A percentile compares a stretch with the other conserved stretches of the same genome.
phyloP scores from a whole-genome alignment of 1,140 invertebrate genomes.

The Maniola jurtina region DNA sequence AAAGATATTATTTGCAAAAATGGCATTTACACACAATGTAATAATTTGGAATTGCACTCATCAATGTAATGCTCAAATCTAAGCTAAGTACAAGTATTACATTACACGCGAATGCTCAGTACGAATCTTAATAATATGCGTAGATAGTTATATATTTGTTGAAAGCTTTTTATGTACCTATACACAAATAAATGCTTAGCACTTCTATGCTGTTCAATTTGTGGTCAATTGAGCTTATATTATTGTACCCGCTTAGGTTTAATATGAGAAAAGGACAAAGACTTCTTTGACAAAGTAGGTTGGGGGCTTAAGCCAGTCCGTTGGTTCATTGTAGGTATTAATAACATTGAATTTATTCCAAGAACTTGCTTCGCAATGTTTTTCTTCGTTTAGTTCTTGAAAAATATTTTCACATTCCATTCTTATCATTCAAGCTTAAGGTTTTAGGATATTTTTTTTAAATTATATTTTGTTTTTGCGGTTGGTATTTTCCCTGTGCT shows the following conservation, averaged over 20 bases:
- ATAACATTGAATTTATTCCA: conserved; percentile 10
- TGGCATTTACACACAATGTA: too few species aligned
- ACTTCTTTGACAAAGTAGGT: conserved; percentile 5
- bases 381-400: not conserved
- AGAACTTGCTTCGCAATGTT: not conserved
- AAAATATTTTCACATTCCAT: not conserved
- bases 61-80: too few species aligned
- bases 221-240: not conserved
- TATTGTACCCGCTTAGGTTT: not conserved
- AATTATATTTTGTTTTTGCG: too few species aligned
- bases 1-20: not conserved
- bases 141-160: too few species aligned
- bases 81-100: too few species aligned
- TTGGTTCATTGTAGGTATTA: conserved; percentile 1
- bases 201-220: not conserved
- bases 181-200: not conserved
- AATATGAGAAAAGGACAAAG: conserved; percentile 7
- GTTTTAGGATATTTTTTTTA: too few species aligned
- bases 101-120: too few species aligned
- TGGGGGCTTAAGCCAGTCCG: conserved; percentile 6
- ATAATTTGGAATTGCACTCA: too few species aligned
- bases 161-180: too few species aligned
- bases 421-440: not conserved
- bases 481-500: too few species aligned
- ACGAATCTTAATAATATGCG: too few species aligned